Evolutionary conservation across 2,113 vertebrate species (phyloP).

Genomic region (Poeciliopsis prolifica): DNA sequence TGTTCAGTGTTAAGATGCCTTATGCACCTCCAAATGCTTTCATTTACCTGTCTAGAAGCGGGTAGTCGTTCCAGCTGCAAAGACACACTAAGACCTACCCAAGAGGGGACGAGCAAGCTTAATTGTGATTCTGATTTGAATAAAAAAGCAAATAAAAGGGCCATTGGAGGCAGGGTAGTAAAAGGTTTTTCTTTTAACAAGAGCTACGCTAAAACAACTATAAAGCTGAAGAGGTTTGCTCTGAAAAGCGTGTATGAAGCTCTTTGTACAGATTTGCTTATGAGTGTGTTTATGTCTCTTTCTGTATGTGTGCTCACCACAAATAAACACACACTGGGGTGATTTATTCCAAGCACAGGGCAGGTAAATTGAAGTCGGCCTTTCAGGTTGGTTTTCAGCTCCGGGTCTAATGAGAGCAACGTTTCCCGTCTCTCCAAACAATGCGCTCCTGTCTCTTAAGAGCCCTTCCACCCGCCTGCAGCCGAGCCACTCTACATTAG

Average conservation of each 20-base stretch:
- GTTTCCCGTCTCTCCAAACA: conserved; percentile 79
- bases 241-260: conserved; percentile 82
- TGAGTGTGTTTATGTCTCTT: conserved; percentile 40
- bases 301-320: conserved; percentile 46
- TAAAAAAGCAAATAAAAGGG: conserved; percentile 79
- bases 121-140: conserved; percentile 83
- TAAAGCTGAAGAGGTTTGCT: conserved; percentile 74
- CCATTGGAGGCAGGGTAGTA: conserved; percentile 72
- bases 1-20: neutral
- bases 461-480: conserved; percentile 75
- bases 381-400: conserved; percentile 85
- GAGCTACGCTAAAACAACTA: conserved; percentile 76
- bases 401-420: conserved; percentile 82
- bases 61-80: conserved; percentile 46
- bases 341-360: conserved; percentile 85
- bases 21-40: conserved; percentile 1
- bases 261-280: conserved; percentile 63
- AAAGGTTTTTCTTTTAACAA: conserved; percentile 82
- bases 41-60: conserved; percentile 4
- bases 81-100: conserved; percentile 58
- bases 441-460: conserved; percentile 80
- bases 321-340: conserved; percentile 54
- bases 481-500: conserved; percentile 80
- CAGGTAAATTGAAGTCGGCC: conserved; percentile 81
- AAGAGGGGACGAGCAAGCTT: conserved; percentile 52